Percentiles rank a stretch among this genome's conserved stretches.
Evolutionary conservation across 2,113 vertebrate species (phyloP).

Genomic region (Heteronetta atricapilla): DNA sequence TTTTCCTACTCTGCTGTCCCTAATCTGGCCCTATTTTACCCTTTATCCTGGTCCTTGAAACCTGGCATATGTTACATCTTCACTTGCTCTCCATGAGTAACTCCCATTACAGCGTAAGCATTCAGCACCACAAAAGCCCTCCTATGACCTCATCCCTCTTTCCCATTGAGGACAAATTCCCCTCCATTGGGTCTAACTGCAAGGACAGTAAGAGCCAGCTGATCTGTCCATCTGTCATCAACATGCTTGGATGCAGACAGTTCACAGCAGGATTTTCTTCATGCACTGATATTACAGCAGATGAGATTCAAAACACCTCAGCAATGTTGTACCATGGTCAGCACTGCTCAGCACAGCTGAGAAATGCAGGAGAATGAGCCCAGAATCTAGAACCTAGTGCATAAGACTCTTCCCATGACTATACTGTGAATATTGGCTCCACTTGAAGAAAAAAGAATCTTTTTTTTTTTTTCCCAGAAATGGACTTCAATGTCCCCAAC

Average conservation of each 20-base stretch:
- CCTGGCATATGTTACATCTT: background rate
- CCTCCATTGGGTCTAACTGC: background rate
- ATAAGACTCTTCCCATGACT: background rate
- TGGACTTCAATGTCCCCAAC: background rate
- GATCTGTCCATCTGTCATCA: background rate
- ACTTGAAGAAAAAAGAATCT: background rate
- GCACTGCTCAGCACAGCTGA: background rate
- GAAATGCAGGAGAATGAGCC: background rate
- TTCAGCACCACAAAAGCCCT: background rate
- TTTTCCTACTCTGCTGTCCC: background rate
- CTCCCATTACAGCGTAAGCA: background rate
- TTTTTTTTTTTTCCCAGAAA: background rate
- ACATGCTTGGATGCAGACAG: too few relatives aligned
- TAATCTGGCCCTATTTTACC: background rate
- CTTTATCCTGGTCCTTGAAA: background rate
- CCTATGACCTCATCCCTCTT: background rate
- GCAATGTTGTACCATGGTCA: fast-evolving
- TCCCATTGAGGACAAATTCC: background rate
- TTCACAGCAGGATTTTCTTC: background rate
- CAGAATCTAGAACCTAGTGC: background rate
- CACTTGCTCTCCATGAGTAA: background rate
- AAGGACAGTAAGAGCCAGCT: background rate
- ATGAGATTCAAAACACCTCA: background rate
- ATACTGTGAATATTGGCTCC: fast-evolving
- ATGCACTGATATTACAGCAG: background rate